A percentile compares a stretch with the other conserved stretches of the same genome.
phyloP scores from a whole-genome alignment of 1,140 invertebrate species.

The Danaus melanippus region DNA sequence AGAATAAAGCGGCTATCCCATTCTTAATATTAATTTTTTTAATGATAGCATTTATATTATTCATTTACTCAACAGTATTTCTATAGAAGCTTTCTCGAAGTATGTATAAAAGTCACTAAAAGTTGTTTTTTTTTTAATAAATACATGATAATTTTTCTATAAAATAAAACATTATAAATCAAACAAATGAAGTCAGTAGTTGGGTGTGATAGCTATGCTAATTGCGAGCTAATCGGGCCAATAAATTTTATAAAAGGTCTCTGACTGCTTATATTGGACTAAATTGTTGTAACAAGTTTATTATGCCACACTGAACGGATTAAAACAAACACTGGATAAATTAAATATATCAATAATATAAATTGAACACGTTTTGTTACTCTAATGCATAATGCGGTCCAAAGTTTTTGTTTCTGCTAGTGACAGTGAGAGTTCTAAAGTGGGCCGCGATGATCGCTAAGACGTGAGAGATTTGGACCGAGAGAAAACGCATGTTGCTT shows the following conservation, averaged over 20 bases:
- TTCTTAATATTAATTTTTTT: too few relatives aligned
- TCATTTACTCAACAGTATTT: too few relatives aligned
- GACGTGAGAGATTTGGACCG: slow-evolving; percentile 25
- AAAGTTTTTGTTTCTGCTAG: slow-evolving; percentile 25
- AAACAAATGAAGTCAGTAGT: slow-evolving; percentile 10
- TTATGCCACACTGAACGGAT: too few relatives aligned
- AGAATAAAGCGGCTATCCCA: too few relatives aligned
- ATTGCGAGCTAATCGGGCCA: slow-evolving; percentile 13
- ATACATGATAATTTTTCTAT: too few relatives aligned
- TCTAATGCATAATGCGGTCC: slow-evolving; percentile 24
- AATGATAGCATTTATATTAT: too few relatives aligned
- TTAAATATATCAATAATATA: slow-evolving; percentile 6
- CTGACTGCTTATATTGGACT: slow-evolving; percentile 3
- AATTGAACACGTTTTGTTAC: slow-evolving; percentile 13
- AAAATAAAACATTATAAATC: slow-evolving; percentile 17
- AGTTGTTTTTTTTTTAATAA: too few relatives aligned
- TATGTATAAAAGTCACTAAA: too few relatives aligned
- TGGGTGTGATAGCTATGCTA: slow-evolving; percentile 9
- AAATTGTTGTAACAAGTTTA: too few relatives aligned
- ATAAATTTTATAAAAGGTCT: slow-evolving; percentile 14
- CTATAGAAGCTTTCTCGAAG: too few relatives aligned
- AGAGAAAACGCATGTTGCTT: slow-evolving; percentile 23
- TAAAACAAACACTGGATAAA: too few relatives aligned
- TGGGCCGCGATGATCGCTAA: slow-evolving; percentile 50
- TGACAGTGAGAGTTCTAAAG: slow-evolving; percentile 58